phyloP scores from a whole-genome alignment of 2,797 vertebrate genomes.

The Parauchenoglanis punctatus region DNA sequence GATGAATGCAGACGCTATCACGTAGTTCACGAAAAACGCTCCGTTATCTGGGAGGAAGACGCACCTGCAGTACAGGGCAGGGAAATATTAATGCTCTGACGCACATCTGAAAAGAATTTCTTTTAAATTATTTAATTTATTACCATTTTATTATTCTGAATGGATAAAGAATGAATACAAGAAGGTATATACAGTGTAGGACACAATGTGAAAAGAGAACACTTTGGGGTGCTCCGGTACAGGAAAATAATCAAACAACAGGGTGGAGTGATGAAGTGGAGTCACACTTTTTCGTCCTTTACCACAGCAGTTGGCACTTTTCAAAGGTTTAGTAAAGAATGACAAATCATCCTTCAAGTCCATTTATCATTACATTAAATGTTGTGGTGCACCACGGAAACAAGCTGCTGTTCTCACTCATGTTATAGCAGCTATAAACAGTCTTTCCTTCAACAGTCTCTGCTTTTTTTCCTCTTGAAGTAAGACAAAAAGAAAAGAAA shows the following conservation, averaged over 20 bases:
- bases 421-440: neutral
- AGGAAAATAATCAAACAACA: neutral
- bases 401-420: neutral
- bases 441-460: neutral
- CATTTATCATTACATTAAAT: neutral
- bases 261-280: neutral
- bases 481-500: neutral
- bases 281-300: neutral
- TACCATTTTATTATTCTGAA: neutral
- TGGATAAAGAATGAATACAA: neutral
- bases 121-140: neutral
- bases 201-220: neutral
- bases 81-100: neutral
- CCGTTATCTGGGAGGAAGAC: slow-evolving; percentile 96
- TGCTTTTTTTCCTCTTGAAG: neutral
- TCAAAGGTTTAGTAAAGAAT: neutral
- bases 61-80: slow-evolving; percentile 74
- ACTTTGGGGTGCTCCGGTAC: neutral
- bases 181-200: neutral
- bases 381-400: neutral
- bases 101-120: neutral
- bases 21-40: slow-evolving; percentile 97
- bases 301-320: neutral
- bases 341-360: neutral
- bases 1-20: slow-evolving; percentile 95